Conservation (phyloP, 2,888 invertebrate genomes). For the Tupiocoris notatus region DNA sequence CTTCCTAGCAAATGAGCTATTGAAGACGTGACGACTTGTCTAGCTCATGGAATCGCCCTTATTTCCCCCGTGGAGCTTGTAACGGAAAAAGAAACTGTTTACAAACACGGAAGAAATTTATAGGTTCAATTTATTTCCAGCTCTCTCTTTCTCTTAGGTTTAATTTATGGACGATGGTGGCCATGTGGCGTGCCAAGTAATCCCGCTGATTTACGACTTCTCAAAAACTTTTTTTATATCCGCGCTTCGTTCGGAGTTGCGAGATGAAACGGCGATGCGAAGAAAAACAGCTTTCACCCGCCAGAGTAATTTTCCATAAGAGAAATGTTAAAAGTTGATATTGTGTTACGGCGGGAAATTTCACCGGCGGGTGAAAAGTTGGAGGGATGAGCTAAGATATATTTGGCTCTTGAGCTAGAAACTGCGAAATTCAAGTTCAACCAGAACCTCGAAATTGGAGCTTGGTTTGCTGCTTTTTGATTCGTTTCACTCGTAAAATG, state of each 20-base stretch:
- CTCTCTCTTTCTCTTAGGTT: constrained; percentile 37
- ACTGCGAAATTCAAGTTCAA: too few relatives aligned
- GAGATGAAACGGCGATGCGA: neutral
- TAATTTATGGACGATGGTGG: constrained; percentile 38
- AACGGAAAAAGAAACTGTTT: constrained; percentile 43
- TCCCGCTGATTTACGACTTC: constrained; percentile 36
- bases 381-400: too few relatives aligned
- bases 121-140: constrained; percentile 42
- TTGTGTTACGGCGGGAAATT: neutral
- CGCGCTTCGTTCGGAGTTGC: neutral
- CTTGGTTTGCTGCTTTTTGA: too few relatives aligned
- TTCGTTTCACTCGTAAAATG: too few relatives aligned
- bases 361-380: neutral
- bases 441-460: too few relatives aligned
- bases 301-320: neutral
- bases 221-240: constrained; percentile 37
- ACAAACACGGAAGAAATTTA: constrained; percentile 42
- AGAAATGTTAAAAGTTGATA: neutral
- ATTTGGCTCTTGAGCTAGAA: too few relatives aligned
- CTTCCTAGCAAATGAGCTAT: neutral
- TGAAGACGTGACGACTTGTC: neutral
- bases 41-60: neutral
- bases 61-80: neutral
- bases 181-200: constrained; percentile 38
- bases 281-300: neutral